Percentiles rank a stretch among this genome's conserved stretches.
These are phyloP conservation scores for Colinus virginianus DNA, from an alignment of 2,113 vertebrate species.

Conservation along the genomic window DNA sequence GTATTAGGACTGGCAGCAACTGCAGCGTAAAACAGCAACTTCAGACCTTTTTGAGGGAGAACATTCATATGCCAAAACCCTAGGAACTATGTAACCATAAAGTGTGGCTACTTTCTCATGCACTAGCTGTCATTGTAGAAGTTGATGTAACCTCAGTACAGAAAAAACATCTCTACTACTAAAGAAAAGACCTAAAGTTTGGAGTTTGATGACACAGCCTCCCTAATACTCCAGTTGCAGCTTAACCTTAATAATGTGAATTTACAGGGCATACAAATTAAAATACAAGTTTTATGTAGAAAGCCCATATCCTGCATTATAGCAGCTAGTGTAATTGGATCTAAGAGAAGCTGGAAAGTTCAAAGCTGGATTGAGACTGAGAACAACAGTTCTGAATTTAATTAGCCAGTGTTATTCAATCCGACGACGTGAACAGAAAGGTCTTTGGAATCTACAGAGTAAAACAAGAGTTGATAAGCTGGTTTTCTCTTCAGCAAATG, in stretches of 20 bases:
- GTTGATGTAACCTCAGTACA: not conserved
- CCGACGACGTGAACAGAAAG: not conserved
- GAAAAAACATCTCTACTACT: not conserved
- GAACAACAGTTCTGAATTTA: constrained; percentile 16
- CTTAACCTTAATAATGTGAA: not conserved
- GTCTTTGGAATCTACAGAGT: not conserved
- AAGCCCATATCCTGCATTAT: not conserved
- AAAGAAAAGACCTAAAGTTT: not conserved
- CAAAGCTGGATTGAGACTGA: not conserved
- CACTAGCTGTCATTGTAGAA: not conserved
- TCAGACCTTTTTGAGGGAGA: not conserved
- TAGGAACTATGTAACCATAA: not conserved
- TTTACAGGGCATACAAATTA: not conserved
- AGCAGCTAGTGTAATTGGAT: not conserved
- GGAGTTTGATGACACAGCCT: not conserved
- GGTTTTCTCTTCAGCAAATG: not conserved
- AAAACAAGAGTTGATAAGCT: not conserved
- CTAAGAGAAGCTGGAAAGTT: not conserved
- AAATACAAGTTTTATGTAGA: not conserved
- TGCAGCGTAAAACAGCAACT: not conserved
- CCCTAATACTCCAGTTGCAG: not conserved
- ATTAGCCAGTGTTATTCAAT: not conserved
- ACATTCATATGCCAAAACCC: not conserved
- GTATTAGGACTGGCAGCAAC: not conserved
- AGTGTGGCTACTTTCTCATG: not conserved